Conservation (phyloP, 2,113 vertebrate genomes). For the Oryzias curvinotus region DNA sequence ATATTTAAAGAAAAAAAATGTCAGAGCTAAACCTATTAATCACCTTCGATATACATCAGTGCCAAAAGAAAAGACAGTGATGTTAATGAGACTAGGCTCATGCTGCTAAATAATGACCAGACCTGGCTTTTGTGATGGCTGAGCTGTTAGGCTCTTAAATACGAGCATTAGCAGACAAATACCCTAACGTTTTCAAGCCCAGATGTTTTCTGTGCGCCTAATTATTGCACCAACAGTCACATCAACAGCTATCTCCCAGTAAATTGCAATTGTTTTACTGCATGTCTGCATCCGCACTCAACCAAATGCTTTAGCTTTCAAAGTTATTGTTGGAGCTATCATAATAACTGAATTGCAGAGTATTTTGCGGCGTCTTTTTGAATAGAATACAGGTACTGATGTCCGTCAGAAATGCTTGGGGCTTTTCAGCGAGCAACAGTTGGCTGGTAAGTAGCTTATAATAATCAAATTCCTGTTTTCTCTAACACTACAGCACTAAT, state of each 20-base stretch:
- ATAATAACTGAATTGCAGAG: constrained; percentile 39
- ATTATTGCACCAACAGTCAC: constrained; percentile 39
- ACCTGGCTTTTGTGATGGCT: constrained; percentile 28
- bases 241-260: constrained; percentile 25
- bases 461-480: constrained; percentile 58
- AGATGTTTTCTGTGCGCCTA: constrained; percentile 36
- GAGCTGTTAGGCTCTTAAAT: constrained; percentile 24
- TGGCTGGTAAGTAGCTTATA: constrained; percentile 62
- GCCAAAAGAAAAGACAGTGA: constrained; percentile 40
- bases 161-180: constrained; percentile 36
- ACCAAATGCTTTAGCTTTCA: constrained; percentile 58
- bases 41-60: constrained; percentile 13
- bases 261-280: constrained; percentile 34
- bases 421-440: constrained; percentile 59
- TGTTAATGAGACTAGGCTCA: constrained; percentile 45
- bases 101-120: constrained; percentile 45
- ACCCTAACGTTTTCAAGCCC: constrained; percentile 19
- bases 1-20: background rate
- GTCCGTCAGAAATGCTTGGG: constrained; percentile 52
- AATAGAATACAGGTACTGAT: constrained; percentile 52
- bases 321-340: constrained; percentile 63
- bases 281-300: constrained; percentile 26
- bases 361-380: constrained; percentile 48
- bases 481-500: constrained; percentile 62
- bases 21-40: background rate